Evolutionary conservation across 2,113 vertebrate species (phyloP), one percentile per base, ranked within the genome.

Genomic region (Tympanuchus pallidicinctus): DNA sequence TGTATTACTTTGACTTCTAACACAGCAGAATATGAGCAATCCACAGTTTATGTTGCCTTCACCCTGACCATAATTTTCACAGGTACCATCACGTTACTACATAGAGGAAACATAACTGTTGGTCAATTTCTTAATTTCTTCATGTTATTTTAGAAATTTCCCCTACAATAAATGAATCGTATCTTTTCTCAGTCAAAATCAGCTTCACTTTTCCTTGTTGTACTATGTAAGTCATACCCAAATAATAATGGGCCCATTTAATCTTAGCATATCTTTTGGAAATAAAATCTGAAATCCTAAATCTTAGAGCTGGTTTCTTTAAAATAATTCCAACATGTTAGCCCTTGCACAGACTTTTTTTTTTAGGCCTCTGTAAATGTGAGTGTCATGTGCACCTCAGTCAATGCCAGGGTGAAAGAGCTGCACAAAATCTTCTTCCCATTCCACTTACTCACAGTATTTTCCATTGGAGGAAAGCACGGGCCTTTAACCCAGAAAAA

Each of bases 381-480:
- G 1, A 3, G 12, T 57, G 12, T 2, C 21, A 20, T 8, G 10
- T 45, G 20, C 45, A 28, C 66, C n/a, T 63, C 5, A 0, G 13
- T 81, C 6, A 59, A 6, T 22, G 12, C 8, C 45, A 27, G 13
- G 2, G 22, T 43, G 22, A 50, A 61, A 42, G 9, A 50, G 9
- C 7, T 1, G 27, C 3, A 14, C 2, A 2, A 1, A 20, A 10
- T 4, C 22, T 2, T 66, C 13, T 10, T 57, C 42, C 54, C 42
- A 20, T 48, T 34, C 13, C 14, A 9, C 32, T 70, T 70, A 50
- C 24, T 50, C 1, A 0, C 8, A 47, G 4, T 0, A 1, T 6
- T 70, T 82, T 78, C 32, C 22, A 11, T 4, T 12, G 24, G 50
- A 81, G 5, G 10, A 71, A 63, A 38, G 48, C 3, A 3, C 28